Percentiles rank a stretch among this genome's conserved stretches.
These are phyloP conservation scores for Apus apus DNA, from an alignment of 2,113 vertebrate species.

Conservation along the genomic window DNA sequence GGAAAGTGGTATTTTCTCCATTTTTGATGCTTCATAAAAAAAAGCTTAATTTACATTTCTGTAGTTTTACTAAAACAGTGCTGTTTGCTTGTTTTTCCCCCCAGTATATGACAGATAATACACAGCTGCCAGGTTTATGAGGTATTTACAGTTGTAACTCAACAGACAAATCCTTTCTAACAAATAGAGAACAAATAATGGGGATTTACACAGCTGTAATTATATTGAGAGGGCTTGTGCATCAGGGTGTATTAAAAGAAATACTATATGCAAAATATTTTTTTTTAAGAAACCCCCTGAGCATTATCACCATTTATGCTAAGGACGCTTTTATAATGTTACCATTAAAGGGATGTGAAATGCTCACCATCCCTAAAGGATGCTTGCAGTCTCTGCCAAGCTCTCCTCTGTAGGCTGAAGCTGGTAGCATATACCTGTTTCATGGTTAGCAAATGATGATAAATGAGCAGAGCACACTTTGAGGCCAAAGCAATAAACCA, in stretches of 20 bases:
- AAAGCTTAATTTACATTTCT: not conserved
- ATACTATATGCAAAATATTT: not conserved
- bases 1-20: not conserved
- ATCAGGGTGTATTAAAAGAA: not conserved
- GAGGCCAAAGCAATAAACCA: not conserved
- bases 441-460: not conserved
- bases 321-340: not conserved
- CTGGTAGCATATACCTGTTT: not conserved
- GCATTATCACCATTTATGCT: not conserved
- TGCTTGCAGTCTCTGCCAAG: not conserved
- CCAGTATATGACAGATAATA: not conserved
- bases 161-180: conserved; percentile 35
- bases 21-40: not conserved
- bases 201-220: conserved; percentile 45
- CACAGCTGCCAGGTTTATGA: not conserved
- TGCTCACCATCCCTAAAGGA: not conserved
- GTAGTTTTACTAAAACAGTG: not conserved
- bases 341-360: not conserved
- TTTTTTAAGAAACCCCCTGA: not conserved
- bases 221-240: not conserved
- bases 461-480: not conserved
- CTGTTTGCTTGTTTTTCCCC: not conserved
- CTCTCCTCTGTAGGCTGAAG: not conserved
- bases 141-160: conserved; percentile 27
- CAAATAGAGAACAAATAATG: conserved; percentile 6